Conservation (phyloP, 2,888 invertebrate species). For the Ormia ochracea region DNA sequence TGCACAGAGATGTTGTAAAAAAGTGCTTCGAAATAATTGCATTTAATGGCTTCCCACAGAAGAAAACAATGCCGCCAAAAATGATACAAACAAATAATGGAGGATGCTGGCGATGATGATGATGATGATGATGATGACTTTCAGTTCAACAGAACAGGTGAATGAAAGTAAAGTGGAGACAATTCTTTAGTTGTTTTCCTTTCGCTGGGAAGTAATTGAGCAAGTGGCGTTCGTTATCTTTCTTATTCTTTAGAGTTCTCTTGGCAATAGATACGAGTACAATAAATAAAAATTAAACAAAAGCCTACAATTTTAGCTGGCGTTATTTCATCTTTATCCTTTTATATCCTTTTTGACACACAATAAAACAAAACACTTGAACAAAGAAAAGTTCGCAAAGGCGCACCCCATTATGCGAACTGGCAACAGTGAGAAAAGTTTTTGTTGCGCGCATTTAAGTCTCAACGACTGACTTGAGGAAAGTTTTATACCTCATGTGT, state of each 20-base stretch:
- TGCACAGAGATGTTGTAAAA: conserved; percentile 4
- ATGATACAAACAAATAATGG: neutral
- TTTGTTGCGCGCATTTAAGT: conserved; percentile 50
- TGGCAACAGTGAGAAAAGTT: conserved; percentile 48
- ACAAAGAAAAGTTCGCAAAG: conserved; percentile 19
- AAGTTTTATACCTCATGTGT: conserved; percentile 16
- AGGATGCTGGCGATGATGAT: neutral
- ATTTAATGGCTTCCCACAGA: conserved; percentile 66
- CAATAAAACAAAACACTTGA: conserved; percentile 15
- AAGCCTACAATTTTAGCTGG: conserved; percentile 28
- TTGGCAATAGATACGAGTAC: conserved; percentile 39
- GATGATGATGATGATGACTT: conserved; percentile 15
- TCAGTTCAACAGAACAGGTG: conserved; percentile 37
- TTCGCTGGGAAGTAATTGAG: conserved; percentile 41
- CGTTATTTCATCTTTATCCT: conserved; percentile 16
- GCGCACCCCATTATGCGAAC: conserved; percentile 6
- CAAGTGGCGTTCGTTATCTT: conserved; percentile 36
- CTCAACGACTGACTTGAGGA: conserved; percentile 34
- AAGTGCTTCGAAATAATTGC: conserved; percentile 63
- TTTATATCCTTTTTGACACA: conserved; percentile 26
- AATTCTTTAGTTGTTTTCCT: conserved; percentile 1
- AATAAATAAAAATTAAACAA: conserved; percentile 26
- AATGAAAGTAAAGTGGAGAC: conserved; percentile 34
- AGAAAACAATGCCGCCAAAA: conserved; percentile 47
- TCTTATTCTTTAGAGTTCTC: conserved; percentile 6